These are phyloP conservation scores for Otus sunia DNA, from an alignment of 2,113 vertebrate species.

Conservation along the genomic window DNA sequence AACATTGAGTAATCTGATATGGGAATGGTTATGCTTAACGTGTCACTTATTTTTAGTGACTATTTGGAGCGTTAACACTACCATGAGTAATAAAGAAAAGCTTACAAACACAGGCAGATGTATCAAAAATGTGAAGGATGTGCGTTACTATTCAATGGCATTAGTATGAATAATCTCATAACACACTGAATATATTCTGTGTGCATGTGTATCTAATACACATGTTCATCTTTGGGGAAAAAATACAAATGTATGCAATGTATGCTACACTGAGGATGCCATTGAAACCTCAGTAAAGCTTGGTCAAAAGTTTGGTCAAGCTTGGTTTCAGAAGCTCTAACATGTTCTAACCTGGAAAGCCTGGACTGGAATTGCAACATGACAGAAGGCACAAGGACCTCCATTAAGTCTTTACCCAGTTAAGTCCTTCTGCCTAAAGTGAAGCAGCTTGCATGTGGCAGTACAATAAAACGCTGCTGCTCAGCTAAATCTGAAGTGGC, in stretches of 20 bases:
- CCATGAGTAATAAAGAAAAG: constrained; percentile 53
- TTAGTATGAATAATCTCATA: neutral
- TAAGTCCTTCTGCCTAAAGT: constrained; percentile 44
- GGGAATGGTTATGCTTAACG: constrained; percentile 23
- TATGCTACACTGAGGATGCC: neutral
- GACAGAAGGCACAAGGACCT: constrained; percentile 40
- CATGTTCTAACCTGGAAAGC: neutral
- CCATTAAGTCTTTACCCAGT: constrained; percentile 17
- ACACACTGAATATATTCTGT: neutral
- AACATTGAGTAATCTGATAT: constrained; percentile 50
- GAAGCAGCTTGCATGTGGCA: neutral
- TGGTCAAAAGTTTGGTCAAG: constrained; percentile 22
- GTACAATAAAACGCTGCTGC: neutral
- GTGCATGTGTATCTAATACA: neutral
- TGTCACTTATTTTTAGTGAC: constrained; percentile 45
- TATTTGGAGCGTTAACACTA: constrained; percentile 46
- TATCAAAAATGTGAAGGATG: constrained; percentile 32
- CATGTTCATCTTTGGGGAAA: neutral
- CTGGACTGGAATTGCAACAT: constrained; percentile 5
- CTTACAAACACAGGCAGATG: constrained; percentile 56
- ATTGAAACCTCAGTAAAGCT: constrained; percentile 32
- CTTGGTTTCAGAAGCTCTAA: constrained; percentile 45
- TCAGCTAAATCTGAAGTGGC: constrained; percentile 15
- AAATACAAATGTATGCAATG: neutral
- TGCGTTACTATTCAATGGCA: neutral